Conservation (phyloP, 2,797 vertebrate species). For the Typhlichthys eigenmanni region DNA sequence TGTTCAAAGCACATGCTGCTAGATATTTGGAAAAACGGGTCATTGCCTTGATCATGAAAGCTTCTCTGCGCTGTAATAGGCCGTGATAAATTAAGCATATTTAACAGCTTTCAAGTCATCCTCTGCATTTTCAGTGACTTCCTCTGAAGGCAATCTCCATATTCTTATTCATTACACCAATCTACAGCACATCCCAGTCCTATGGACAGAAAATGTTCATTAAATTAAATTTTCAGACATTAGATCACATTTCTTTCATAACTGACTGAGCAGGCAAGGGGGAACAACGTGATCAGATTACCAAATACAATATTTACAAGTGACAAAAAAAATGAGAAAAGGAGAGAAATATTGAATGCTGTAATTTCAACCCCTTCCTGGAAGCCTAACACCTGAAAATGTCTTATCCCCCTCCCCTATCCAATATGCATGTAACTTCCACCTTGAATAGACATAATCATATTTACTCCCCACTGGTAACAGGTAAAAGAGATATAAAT, state of each 20-base stretch:
- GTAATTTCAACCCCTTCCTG: conserved; percentile 65
- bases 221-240: conserved; percentile 73
- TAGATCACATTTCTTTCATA: conserved; percentile 72
- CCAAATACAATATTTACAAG: conserved; percentile 49
- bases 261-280: conserved; percentile 50
- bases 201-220: conserved; percentile 71
- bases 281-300: conserved; percentile 57
- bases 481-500: conserved; percentile 47
- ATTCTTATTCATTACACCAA: conserved; percentile 69
- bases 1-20: conserved; percentile 56
- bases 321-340: conserved; percentile 47
- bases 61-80: conserved; percentile 66
- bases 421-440: conserved; percentile 15
- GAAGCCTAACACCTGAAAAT: conserved; percentile 62
- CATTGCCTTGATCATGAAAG: conserved; percentile 70
- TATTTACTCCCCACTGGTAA: too few species aligned
- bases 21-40: conserved; percentile 68
- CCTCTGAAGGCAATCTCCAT: conserved; percentile 50
- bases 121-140: conserved; percentile 59
- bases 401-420: conserved; percentile 53
- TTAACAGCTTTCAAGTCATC: conserved; percentile 63
- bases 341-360: conserved; percentile 56
- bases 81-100: conserved; percentile 67
- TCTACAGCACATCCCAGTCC: conserved; percentile 51
- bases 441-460: too few species aligned